These are phyloP conservation scores for Drosophila rubida DNA, from an alignment of 2,888 invertebrate species.

Conservation along the genomic window DNA sequence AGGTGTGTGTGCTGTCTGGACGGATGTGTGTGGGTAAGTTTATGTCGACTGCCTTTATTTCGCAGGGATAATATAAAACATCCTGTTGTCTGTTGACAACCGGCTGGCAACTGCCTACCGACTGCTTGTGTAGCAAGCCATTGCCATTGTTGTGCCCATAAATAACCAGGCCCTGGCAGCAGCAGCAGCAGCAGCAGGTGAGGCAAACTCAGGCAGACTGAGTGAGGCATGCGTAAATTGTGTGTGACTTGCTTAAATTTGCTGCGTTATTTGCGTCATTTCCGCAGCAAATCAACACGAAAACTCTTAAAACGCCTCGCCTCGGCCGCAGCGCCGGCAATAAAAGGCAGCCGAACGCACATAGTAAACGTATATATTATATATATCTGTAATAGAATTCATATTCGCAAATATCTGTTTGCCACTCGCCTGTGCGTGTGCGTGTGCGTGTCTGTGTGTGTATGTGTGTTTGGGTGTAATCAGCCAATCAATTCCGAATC, in stretches of 20 bases:
- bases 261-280: constrained; percentile 78
- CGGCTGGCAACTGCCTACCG: constrained; percentile 30
- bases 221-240: constrained; percentile 45
- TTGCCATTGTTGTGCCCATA: constrained; percentile 52
- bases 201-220: too few relatives aligned
- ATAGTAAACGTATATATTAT: neutral
- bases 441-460: constrained; percentile 1
- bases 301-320: constrained; percentile 53
- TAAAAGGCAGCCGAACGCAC: constrained; percentile 40
- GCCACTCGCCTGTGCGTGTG: constrained; percentile 3
- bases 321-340: constrained; percentile 35
- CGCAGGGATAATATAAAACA: constrained; percentile 71
- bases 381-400: constrained; percentile 46
- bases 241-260: constrained; percentile 69
- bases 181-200: too few relatives aligned
- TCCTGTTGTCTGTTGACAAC: constrained; percentile 68
- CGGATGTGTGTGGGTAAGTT: constrained; percentile 18
- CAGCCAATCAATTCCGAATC: constrained; percentile 73
- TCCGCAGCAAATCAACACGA: constrained; percentile 73
- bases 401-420: too few relatives aligned
- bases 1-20: constrained; percentile 26
- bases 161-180: too few relatives aligned
- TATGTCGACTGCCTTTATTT: constrained; percentile 56
- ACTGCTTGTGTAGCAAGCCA: constrained; percentile 1
- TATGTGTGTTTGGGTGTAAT: constrained; percentile 54